Base-by-base conservation (phyloP, 2,888 invertebrate species). In the Piscicola geometra region DNA sequence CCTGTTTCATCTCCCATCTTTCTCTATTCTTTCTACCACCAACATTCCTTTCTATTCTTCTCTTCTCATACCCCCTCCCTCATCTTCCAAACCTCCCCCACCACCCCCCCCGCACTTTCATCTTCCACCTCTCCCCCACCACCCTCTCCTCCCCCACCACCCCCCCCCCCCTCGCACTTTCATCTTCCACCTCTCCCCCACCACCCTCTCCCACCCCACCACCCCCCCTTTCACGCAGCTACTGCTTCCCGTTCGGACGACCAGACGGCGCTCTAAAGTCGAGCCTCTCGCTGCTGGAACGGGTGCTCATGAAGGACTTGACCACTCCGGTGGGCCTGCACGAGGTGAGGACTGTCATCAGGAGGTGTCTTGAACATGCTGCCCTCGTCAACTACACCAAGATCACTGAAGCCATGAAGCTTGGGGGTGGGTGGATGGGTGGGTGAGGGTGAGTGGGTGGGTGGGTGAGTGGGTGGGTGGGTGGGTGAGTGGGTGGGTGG, bases 261-360 rank as follows among this genome's bases (percentile, higher is more conserved):
- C 99, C 99, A 12, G 99, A 99, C 86, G 98, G 98, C 71, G 93
- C 97, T 71, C 88, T 99, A 79, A 99, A 98, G 85, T 93, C 96
- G 28, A 98, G 98, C 9, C 87, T 99, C 79, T 96, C 97, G 15
- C 88, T 99, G 66, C 86, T 99, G 78, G 99, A 99, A 87, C 89
- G 98, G 82, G 90, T 89, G 82, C 86, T 99, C 79, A 99, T 99
- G 98, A 99, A 99, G 86, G 99, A 99, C 85, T 93, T 96, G 79
- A 95, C 93, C 66, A 97, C 97, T 41, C 96, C 97, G 5, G 97
- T 96, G 72, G 93, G 95, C 77, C 94, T 81, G 90, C 89, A 98
- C 86, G 99, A 99, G 87, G 98, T 99, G 0, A 89, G 97, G 79
- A 90, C 90, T 60, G 93, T 98, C 89, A 98, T 99, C 80, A 93